A percentile compares a stretch with the other conserved stretches of the same genome.
These are phyloP conservation scores for Drosophila longiperda DNA, from an alignment of 2,888 invertebrate species.

Conservation along the genomic window DNA sequence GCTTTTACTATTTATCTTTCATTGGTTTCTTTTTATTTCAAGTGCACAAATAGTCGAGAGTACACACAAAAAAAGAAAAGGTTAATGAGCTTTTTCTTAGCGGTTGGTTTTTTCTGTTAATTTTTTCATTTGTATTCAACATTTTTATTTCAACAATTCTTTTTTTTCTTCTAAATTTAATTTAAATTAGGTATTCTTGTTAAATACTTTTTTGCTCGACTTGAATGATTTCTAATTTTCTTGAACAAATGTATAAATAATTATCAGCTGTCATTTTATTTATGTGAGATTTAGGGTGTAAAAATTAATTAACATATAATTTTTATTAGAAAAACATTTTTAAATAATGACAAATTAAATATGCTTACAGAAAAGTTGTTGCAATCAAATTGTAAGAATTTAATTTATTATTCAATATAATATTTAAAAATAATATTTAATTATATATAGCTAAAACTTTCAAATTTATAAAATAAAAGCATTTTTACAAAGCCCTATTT, in stretches of 20 bases:
- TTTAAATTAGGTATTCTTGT: conserved; percentile 37
- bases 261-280: not conserved
- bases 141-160: not conserved
- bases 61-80: conserved; percentile 72
- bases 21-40: conserved; percentile 48
- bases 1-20: conserved; percentile 34
- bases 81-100: conserved; percentile 72
- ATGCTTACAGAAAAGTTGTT: not conserved
- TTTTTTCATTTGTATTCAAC: conserved; percentile 15
- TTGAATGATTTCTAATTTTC: not conserved
- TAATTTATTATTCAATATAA: not conserved
- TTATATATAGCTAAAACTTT: not conserved
- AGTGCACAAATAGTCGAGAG: conserved; percentile 58
- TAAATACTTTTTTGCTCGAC: conserved; percentile 4
- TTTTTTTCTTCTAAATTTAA: conserved; percentile 4
- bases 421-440: too few species aligned
- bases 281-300: not conserved
- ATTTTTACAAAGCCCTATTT: not conserved
- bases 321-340: not conserved
- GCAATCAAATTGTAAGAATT: too few species aligned
- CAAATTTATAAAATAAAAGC: not conserved
- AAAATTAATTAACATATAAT: not conserved
- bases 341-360: not conserved
- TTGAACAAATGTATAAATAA: not conserved
- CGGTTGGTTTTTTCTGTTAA: conserved; percentile 15